phyloP scores from a whole-genome alignment of 2,797 vertebrate genomes.

The Manis crassicaudata region DNA sequence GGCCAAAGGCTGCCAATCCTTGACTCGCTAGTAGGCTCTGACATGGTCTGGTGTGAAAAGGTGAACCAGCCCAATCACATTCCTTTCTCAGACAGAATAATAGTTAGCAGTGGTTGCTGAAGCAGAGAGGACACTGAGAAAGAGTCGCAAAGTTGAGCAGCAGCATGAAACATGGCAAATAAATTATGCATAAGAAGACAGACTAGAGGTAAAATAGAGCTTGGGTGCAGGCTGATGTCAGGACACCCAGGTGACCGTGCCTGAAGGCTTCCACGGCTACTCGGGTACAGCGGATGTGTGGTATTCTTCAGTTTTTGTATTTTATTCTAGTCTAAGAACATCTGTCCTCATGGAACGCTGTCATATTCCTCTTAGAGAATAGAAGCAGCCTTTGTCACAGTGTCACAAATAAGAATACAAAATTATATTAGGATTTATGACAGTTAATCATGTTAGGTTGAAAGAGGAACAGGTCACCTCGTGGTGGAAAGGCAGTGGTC shows the following conservation, averaged over 20 bases:
- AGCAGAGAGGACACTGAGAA: not conserved
- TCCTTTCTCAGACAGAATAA: not conserved
- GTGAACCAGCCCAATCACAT: not conserved
- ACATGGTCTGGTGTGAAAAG: not conserved
- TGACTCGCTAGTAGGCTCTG: too few relatives aligned
- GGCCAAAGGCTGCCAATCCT: not conserved
- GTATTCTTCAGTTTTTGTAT: not conserved
- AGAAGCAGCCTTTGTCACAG: not conserved
- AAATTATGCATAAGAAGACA: not conserved
- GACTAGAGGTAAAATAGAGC: too few relatives aligned
- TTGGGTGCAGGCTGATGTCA: not conserved
- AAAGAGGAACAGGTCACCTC: not conserved
- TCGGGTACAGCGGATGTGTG: not conserved
- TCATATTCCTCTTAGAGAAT: not conserved
- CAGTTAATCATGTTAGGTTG: not conserved
- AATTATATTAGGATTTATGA: not conserved
- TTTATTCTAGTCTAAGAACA: not conserved
- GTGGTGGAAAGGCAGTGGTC: not conserved
- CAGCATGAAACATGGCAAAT: not conserved
- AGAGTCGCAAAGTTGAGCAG: not conserved
- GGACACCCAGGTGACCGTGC: not conserved
- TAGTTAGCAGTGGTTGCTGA: not conserved
- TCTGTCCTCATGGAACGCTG: not conserved
- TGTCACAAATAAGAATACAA: not conserved
- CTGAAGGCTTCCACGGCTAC: not conserved